Evolutionary conservation across 2,113 vertebrate genomes (phyloP).

Genomic region (Apus apus): DNA sequence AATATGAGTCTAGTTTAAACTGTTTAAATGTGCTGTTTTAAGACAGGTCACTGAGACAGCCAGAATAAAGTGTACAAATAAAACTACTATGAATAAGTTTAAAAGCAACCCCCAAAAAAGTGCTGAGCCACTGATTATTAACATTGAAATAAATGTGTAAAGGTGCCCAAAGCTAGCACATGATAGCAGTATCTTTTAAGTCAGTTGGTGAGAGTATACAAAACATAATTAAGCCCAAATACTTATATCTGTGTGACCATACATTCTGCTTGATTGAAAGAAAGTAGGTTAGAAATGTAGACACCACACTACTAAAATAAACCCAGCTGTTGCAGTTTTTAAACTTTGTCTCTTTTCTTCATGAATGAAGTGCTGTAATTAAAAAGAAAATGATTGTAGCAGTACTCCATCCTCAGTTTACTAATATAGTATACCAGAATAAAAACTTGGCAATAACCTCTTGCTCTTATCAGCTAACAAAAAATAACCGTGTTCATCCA

Average conservation of each 20-base stretch:
- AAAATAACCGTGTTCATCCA: conserved; percentile 70
- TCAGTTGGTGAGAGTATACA: conserved; percentile 85
- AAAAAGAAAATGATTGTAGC: conserved; percentile 70
- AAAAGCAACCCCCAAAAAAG: conserved; percentile 79
- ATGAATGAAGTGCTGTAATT: conserved; percentile 73
- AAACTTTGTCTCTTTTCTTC: conserved; percentile 67
- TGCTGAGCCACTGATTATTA: conserved; percentile 82
- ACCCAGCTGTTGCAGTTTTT: conserved; percentile 78
- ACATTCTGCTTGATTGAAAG: conserved; percentile 83
- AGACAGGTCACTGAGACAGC: conserved; percentile 75
- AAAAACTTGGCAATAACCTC: conserved; percentile 75
- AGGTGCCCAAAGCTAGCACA: conserved; percentile 84
- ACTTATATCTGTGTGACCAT: conserved; percentile 82
- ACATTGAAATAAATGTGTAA: conserved; percentile 88
- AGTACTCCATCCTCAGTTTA: conserved; percentile 73
- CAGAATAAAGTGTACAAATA: conserved; percentile 81
- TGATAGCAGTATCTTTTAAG: conserved; percentile 80
- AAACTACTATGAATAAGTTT: conserved; percentile 77
- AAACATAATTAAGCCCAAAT: conserved; percentile 79
- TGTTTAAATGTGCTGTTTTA: conserved; percentile 91
- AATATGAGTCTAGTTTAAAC: conserved; percentile 78
- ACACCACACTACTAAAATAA: conserved; percentile 69
- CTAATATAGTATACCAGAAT: conserved; percentile 77
- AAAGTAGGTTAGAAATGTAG: conserved; percentile 77
- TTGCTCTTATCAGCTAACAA: conserved; percentile 72